These are phyloP conservation scores for Chromoteleia sp. DNA, from an alignment of 2,888 invertebrate species.

Conservation along the genomic window DNA sequence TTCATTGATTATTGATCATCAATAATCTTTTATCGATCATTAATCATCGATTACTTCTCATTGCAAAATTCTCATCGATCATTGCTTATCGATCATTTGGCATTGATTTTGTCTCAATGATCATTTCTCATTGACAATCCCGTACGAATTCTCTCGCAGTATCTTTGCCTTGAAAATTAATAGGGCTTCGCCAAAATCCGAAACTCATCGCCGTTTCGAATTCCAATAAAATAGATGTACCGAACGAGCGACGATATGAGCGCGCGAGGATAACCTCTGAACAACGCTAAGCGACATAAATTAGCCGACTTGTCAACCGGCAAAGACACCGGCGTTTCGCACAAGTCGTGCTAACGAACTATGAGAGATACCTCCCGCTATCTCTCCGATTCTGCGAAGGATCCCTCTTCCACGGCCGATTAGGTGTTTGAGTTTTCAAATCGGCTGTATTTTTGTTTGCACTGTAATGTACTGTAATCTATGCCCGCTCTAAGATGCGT, in stretches of 20 bases:
- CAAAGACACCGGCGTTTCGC: conserved; percentile 59
- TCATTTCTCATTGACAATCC: too few relatives aligned
- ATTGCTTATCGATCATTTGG: too few relatives aligned
- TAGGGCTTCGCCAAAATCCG: not conserved
- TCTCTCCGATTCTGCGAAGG: conserved; percentile 48
- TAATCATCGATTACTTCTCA: too few relatives aligned
- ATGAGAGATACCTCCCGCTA: conserved; percentile 23
- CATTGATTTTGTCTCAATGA: too few relatives aligned
- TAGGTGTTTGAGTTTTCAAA: conserved; percentile 64
- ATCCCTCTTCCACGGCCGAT: conserved; percentile 22
- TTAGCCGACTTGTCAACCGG: conserved; percentile 32
- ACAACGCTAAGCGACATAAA: conserved; percentile 47
- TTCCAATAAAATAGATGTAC: not conserved
- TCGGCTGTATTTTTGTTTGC: conserved; percentile 52
- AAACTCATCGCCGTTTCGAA: not conserved
- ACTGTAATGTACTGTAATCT: conserved; percentile 47
- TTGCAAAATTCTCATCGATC: too few relatives aligned
- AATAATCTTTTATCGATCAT: too few relatives aligned
- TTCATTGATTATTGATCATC: too few relatives aligned
- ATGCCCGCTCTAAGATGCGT: conserved; percentile 42
- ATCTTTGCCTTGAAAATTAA: too few relatives aligned
- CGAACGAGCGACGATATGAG: not conserved
- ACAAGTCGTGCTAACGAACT: conserved; percentile 65
- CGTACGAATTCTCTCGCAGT: too few relatives aligned
- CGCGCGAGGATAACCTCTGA: conserved; percentile 2